A percentile compares a stretch with the other conserved stretches of the same genome.
Evolutionary conservation across 2,888 invertebrate species (phyloP).

Genomic region (Andricus curvator): DNA sequence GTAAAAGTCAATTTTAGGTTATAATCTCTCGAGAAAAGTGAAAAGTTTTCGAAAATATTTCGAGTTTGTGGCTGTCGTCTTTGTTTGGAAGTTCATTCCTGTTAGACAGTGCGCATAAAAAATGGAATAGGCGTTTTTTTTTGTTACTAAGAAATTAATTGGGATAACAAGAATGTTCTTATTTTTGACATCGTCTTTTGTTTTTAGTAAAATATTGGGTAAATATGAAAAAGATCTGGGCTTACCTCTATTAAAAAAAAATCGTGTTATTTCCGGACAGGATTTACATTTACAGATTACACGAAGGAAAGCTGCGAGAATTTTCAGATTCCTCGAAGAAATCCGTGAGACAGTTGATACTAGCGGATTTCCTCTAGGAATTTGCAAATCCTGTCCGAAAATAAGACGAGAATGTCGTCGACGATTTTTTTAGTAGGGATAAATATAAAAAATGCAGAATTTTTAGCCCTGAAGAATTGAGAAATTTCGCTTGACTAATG

Average conservation of each 20-base stretch:
- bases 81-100: background rate
- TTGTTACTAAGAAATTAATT: background rate
- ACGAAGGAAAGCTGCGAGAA: no score
- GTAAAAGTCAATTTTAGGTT: background rate
- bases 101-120: background rate
- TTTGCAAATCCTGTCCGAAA: no score
- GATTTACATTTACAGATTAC: no score
- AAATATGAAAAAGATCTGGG: background rate
- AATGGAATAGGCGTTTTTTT: background rate
- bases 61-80: background rate
- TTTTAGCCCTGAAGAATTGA: no score
- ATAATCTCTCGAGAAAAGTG: background rate
- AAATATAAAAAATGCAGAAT: no score
- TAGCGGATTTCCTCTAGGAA: no score
- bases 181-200: background rate
- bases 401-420: no score
- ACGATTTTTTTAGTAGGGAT: no score
- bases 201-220: background rate
- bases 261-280: no score
- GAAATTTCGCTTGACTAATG: no score
- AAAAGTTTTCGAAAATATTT: background rate
- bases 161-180: background rate
- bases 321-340: no score
- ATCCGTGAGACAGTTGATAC: no score
- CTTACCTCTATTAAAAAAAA: background rate